Percentiles rank a stretch among this genome's conserved stretches.
Evolutionary conservation across 2,113 vertebrate genomes (phyloP).

Genomic region (Phaethon lepturus): DNA sequence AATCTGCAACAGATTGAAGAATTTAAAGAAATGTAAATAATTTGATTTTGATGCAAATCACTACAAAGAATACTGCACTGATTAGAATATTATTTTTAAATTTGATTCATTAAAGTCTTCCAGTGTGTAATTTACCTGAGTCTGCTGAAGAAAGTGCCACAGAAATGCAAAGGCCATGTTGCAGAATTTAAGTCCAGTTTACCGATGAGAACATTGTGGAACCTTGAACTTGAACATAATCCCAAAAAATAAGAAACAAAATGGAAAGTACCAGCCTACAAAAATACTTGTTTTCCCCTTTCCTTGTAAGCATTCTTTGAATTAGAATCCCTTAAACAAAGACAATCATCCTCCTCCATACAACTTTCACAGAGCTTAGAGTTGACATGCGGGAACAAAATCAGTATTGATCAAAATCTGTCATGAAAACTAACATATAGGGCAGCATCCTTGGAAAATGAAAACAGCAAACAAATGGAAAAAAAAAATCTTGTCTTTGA

Average conservation of each 20-base stretch:
- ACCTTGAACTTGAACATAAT: conserved; percentile 64
- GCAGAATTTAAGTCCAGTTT: conserved; percentile 53
- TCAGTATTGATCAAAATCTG: background rate
- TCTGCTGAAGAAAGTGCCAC: conserved; percentile 16
- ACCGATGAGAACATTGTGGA: conserved; percentile 8
- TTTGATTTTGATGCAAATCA: background rate
- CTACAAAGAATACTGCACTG: background rate
- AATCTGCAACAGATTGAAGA: background rate
- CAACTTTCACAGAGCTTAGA: background rate
- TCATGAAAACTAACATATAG: background rate
- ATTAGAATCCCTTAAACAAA: background rate
- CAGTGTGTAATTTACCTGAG: conserved; percentile 14
- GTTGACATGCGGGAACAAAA: background rate
- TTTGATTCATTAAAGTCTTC: background rate
- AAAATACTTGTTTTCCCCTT: background rate
- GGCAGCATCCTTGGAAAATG: background rate
- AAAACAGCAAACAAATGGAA: background rate
- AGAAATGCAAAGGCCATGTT: conserved; percentile 8
- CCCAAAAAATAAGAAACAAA: conserved; percentile 37
- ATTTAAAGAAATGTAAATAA: background rate
- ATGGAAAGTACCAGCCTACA: background rate
- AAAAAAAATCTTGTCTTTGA: background rate
- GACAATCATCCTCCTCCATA: background rate
- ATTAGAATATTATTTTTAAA: conserved; percentile 22
- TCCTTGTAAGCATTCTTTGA: background rate